Evolutionary conservation across 92 coral and sea anemone genomes (phyloP).

Genomic region (Phenganax subtilis): DNA sequence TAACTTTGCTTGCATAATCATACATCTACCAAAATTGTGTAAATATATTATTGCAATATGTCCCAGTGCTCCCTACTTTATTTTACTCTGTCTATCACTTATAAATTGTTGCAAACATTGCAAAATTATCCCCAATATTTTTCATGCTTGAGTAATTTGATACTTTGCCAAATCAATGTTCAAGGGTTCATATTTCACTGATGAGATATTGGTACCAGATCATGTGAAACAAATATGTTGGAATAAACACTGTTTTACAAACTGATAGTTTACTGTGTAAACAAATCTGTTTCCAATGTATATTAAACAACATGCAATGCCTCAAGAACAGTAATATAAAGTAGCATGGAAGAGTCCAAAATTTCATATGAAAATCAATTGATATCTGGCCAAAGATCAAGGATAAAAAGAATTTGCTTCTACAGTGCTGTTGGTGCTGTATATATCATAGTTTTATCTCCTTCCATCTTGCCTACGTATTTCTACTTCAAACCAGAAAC

Average conservation of each 20-base stretch:
- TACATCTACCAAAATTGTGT: too few species aligned
- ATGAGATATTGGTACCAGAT: neutral
- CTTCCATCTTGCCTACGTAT: constrained; percentile 23
- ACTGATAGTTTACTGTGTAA: neutral
- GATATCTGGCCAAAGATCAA: constrained; percentile 3
- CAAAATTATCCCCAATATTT: too few species aligned
- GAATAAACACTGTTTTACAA: neutral
- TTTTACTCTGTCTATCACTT: too few species aligned
- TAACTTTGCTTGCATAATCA: too few species aligned
- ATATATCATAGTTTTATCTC: neutral
- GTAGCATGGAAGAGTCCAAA: neutral
- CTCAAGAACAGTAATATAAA: neutral
- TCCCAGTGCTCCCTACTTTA: too few species aligned
- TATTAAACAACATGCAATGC: neutral
- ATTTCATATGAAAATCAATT: neutral
- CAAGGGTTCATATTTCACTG: neutral
- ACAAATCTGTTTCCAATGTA: neutral
- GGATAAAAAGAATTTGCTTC: constrained; percentile 1
- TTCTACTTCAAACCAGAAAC: constrained; percentile 24
- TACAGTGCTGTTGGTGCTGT: neutral
- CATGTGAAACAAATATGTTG: neutral
- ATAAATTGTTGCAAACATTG: too few species aligned
- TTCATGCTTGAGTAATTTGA: neutral
- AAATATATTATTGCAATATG: too few species aligned
- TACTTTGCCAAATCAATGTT: neutral